A percentile compares a stretch with the other conserved stretches of the same genome.
phyloP scores from a whole-genome alignment of 2,888 invertebrate species.

The Bellardia bayeri region DNA sequence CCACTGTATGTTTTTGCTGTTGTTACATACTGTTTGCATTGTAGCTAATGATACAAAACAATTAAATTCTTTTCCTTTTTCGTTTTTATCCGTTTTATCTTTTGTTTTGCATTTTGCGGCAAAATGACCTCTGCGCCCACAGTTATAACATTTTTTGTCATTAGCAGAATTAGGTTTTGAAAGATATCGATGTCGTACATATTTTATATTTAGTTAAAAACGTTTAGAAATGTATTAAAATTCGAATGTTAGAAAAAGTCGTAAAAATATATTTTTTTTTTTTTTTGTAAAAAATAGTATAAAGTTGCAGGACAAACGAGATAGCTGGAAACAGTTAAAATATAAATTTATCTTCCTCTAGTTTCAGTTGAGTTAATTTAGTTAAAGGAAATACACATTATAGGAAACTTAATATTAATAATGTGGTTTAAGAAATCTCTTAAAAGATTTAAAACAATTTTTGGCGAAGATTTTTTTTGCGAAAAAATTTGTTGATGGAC shows the following conservation, averaged over 20 bases:
- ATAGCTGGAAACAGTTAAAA: conserved; percentile 2
- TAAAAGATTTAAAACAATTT: too few relatives aligned
- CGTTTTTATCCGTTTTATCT: neutral
- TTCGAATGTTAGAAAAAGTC: neutral
- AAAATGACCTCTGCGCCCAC: too few relatives aligned
- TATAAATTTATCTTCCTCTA: neutral
- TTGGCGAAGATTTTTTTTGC: too few relatives aligned
- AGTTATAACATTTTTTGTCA: neutral
- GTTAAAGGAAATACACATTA: neutral
- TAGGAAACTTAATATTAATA: neutral
- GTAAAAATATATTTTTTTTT: neutral
- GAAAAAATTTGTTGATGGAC: too few relatives aligned
- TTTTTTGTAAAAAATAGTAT: neutral
- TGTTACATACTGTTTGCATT: neutral
- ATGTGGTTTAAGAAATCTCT: too few relatives aligned
- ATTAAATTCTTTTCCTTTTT: conserved; percentile 21
- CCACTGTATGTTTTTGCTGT: conserved; percentile 8
- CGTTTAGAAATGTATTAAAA: neutral
- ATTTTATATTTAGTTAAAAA: neutral
- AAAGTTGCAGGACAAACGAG: conserved; percentile 13
- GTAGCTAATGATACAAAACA: conserved; percentile 33
- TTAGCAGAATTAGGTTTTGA: conserved; percentile 12
- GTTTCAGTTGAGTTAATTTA: neutral
- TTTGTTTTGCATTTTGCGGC: too few relatives aligned
- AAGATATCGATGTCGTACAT: conserved; percentile 7